Conservation (phyloP, 1,140 invertebrate genomes). For the Eriosoma lanigerum region DNA sequence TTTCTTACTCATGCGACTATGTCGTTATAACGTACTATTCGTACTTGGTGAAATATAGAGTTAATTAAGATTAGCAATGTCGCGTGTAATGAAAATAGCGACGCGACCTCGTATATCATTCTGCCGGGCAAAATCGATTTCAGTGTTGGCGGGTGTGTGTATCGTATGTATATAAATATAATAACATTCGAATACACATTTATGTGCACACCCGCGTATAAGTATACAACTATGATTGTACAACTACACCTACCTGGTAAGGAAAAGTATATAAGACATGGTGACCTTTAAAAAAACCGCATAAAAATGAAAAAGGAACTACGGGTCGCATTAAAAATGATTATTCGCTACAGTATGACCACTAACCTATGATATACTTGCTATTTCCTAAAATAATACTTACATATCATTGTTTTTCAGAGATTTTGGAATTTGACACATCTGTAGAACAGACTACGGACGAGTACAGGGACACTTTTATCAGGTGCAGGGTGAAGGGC, state of each 20-base stretch:
- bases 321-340: background rate
- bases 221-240: background rate
- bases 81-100: conserved; percentile 38
- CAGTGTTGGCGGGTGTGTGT: background rate
- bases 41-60: conserved; percentile 22
- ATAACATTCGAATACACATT: background rate
- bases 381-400: background rate
- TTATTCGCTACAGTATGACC: too few species aligned
- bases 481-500: conserved; percentile 33
- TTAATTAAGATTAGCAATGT: conserved; percentile 50
- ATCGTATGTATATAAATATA: background rate
- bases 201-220: background rate
- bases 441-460: background rate
- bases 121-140: conserved; percentile 14
- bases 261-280: background rate
- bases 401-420: background rate
- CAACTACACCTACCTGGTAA: too few species aligned
- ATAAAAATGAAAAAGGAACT: background rate
- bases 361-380: too few species aligned
- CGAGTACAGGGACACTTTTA: background rate
- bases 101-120: conserved; percentile 44
- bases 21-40: background rate
- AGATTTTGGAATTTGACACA: conserved; percentile 39
- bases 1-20: background rate
- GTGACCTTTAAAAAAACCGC: background rate